Evolutionary conservation across 53 echinoderm and acorn worm genomes (phyloP).

Genomic region (Patiria pectinifera): DNA sequence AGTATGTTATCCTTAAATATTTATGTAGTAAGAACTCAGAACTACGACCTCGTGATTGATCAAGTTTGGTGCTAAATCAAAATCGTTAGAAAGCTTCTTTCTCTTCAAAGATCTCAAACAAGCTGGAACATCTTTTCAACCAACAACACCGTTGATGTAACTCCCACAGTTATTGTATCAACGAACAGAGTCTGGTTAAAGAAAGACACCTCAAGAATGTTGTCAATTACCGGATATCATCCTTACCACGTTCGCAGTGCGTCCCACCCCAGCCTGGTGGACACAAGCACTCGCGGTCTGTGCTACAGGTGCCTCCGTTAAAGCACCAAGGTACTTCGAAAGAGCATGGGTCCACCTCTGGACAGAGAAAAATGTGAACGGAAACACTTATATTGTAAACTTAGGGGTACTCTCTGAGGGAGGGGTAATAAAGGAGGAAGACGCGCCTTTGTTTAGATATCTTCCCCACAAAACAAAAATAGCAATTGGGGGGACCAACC

Average conservation of each 20-base stretch:
- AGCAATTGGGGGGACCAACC: no score
- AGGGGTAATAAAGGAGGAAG: no score
- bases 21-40: neutral
- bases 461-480: no score
- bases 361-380: neutral
- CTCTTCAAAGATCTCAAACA: no score
- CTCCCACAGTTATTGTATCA: no score
- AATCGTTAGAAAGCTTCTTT: no score
- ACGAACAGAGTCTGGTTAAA: no score
- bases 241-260: constrained; percentile 41
- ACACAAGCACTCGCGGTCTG: neutral
- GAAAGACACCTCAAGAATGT: no score
- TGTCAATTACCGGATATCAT: neutral
- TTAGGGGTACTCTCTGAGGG: neutral
- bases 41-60: neutral
- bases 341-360: constrained; percentile 23
- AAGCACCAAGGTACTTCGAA: constrained; percentile 4
- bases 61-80: no score
- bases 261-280: constrained; percentile 23
- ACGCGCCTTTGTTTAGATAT: no score
- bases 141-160: no score
- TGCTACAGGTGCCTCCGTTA: constrained; percentile 31
- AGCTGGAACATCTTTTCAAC: no score
- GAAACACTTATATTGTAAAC: neutral
- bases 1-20: neutral